Base-by-base conservation (phyloP, 2,888 invertebrate species). In the Plagodis dolabraria region DNA sequence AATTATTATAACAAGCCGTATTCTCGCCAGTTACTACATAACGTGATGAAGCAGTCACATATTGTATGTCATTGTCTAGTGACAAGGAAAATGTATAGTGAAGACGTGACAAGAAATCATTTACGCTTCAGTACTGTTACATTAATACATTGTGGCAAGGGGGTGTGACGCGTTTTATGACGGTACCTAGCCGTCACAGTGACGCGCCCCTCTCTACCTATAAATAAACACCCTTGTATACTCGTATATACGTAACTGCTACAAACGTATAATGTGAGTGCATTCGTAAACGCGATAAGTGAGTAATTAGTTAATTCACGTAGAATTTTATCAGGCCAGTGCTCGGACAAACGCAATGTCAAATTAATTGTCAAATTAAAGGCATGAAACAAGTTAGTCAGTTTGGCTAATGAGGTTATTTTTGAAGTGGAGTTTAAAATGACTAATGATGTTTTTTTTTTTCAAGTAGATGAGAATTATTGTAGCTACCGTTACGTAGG, bases 81-180 rank as follows among this genome's bases (percentile, higher is more conserved):
- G 22, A 22, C 22, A 4, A 22, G 22, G 22, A 22, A 22, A 22
- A 22, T 22, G 22, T 22, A 22, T 22, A 22, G 22, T 22, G 22
- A 22, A 1, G 22, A 22, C 22, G 22, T 22, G 22, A 22, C 22
- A 22, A 22, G 11, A n/a, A 47, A 43, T 45, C 12, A 34, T 11
- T 5, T 12, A 6, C 2, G 33, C 38, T 56, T 45, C 7, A 38
- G 51, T 60, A 52, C 60, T 60, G 55, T 34, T 42, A 47, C 34
- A 33, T n/a, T 6, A 42, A 43, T 59, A 50, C 35, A 60, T 36
- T 43, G 57, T 57, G 66, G 54, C 61, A 44, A 72, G 71, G 74
- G 76, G 73, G 79, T 80, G 75, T 79, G 81, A 77, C 78, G 81
- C 64, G 69, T 47, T 34, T 6, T 50, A 68, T 67, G 72, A 67